A percentile compares a stretch with the other conserved stretches of the same genome.
Evolutionary conservation across 2,113 vertebrate species (phyloP).

Genomic region (Lutjanus erythropterus): DNA sequence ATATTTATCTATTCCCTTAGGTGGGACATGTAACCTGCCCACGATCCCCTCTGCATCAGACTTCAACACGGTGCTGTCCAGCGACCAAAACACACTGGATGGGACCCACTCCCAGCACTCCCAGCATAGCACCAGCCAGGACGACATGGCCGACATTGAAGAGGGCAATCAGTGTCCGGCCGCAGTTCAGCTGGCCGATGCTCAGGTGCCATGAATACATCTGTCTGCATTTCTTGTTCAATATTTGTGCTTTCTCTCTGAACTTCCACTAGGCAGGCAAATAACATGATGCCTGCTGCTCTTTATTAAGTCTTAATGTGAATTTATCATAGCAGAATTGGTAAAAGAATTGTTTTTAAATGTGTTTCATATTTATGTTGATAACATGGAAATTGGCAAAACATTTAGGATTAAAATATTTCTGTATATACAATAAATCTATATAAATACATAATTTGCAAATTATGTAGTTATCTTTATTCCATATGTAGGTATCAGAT

Average conservation of each 20-base stretch:
- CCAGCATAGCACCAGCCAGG: constrained; percentile 97
- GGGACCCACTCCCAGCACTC: constrained; percentile 96
- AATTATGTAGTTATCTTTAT: not conserved
- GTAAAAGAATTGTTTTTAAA: constrained; percentile 1
- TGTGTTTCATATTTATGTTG: not conserved
- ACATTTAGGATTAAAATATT: not conserved
- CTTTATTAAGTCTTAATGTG: not conserved
- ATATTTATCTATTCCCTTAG: too few species aligned
- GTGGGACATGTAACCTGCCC: constrained; percentile 92
- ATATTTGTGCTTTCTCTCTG: constrained; percentile 3
- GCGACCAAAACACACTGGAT: constrained; percentile 97
- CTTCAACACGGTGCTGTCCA: constrained; percentile 96
- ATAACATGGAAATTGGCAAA: not conserved
- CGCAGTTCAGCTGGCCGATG: constrained; percentile 97
- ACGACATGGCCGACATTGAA: constrained; percentile 93
- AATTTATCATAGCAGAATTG: too few species aligned
- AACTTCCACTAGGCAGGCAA: not conserved
- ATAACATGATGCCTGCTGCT: not conserved
- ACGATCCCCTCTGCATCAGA: constrained; percentile 97
- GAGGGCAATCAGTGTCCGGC: constrained; percentile 95
- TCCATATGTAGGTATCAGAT: not conserved
- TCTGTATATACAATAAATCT: too few species aligned
- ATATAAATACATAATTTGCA: not conserved
- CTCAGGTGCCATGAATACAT: constrained; percentile 87
- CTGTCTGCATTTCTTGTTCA: not conserved